Conservation (phyloP, 2,113 vertebrate species). For the Leptocoma aspasia region DNA sequence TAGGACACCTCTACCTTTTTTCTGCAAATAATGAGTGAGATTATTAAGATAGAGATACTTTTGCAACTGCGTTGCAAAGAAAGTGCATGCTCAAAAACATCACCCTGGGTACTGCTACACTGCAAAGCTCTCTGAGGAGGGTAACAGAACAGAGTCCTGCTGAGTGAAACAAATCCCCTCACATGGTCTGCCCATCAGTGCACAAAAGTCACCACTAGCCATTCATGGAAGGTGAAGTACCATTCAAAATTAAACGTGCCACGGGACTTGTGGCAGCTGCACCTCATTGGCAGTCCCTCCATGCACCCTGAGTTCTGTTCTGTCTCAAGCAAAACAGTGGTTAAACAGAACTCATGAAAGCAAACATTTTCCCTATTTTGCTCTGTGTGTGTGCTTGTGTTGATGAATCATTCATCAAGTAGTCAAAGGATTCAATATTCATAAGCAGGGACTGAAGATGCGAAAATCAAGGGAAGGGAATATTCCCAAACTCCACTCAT, state of each 20-base stretch:
- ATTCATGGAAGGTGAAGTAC: not conserved
- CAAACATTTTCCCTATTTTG: not conserved
- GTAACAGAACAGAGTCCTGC: not conserved
- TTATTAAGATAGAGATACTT: not conserved
- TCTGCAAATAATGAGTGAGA: not conserved
- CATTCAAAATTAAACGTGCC: not conserved
- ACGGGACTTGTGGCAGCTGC: not conserved
- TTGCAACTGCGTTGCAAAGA: not conserved
- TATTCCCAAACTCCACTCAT: not conserved
- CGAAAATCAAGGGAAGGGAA: not conserved
- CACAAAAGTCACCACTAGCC: not conserved
- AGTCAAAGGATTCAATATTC: conserved; percentile 30
- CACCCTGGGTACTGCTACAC: too few species aligned
- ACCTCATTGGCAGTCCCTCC: not conserved
- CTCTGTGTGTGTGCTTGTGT: not conserved
- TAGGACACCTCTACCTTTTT: not conserved
- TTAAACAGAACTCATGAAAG: not conserved
- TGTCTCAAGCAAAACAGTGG: not conserved
- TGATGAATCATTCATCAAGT: conserved; percentile 43
- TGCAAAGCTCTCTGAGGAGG: not conserved
- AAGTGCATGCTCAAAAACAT: not conserved
- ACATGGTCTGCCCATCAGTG: not conserved
- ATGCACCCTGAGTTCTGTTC: not conserved
- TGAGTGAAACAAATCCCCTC: not conserved
- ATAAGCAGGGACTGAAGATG: not conserved